Percentiles rank a stretch among this genome's conserved stretches.
phyloP scores from a whole-genome alignment of 2,888 invertebrate species.

The Coelinius sp. region DNA sequence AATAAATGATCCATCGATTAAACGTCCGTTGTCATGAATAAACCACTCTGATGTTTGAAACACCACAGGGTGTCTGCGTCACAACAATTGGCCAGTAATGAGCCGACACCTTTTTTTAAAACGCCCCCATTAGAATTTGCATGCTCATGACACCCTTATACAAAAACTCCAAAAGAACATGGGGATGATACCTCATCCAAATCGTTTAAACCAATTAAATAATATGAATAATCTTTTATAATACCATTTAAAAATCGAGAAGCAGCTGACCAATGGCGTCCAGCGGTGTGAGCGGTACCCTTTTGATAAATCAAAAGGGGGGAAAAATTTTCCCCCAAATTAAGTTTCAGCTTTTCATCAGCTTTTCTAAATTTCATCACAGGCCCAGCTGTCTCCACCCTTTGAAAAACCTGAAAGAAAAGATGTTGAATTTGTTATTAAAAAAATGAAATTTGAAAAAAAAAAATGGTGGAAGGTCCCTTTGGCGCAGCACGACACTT shows the following conservation, averaged over 20 bases:
- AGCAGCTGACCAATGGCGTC: neutral
- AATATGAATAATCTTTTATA: constrained; percentile 21
- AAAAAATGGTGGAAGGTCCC: constrained; percentile 14
- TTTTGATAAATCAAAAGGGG: neutral
- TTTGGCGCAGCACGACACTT: constrained; percentile 48
- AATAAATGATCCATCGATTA: constrained; percentile 68
- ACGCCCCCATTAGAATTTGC: constrained; percentile 61
- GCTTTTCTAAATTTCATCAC: neutral
- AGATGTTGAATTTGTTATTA: constrained; percentile 2
- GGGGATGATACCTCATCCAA: neutral
- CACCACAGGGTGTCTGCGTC: constrained; percentile 62
- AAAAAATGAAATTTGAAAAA: neutral
- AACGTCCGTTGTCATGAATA: constrained; percentile 65
- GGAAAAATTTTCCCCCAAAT: neutral
- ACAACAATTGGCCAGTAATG: constrained; percentile 69
- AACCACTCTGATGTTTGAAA: constrained; percentile 30
- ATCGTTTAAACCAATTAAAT: constrained; percentile 4
- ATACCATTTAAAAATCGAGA: neutral
- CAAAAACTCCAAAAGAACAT: neutral
- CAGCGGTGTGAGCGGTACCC: neutral
- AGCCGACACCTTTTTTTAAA: constrained; percentile 59
- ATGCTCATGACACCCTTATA: constrained; percentile 55
- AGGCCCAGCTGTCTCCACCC: neutral
- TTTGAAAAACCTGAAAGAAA: neutral
- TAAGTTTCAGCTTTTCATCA: neutral